These are phyloP conservation scores for Rhyzopertha dominica DNA, from an alignment of 1,140 invertebrate species.

Conservation along the genomic window DNA sequence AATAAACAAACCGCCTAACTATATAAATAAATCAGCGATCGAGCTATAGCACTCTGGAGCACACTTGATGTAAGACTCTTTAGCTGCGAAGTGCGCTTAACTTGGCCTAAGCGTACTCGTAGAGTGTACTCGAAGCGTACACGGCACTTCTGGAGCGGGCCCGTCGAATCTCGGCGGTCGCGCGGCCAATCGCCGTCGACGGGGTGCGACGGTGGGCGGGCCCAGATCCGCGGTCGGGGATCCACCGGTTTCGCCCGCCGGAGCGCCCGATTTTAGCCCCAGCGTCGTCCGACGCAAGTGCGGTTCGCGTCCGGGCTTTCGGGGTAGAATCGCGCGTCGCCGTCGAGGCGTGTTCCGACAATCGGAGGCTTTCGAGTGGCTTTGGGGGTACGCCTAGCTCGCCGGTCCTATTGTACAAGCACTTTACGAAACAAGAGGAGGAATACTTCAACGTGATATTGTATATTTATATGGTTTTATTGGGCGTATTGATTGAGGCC, in stretches of 20 bases:
- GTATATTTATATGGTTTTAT: constrained; percentile 46
- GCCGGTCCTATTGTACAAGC: constrained; percentile 21
- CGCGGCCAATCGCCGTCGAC: no score
- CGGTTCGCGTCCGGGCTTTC: constrained; percentile 1
- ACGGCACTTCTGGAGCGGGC: constrained; percentile 42
- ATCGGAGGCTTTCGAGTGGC: constrained; percentile 1
- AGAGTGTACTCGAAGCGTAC: constrained; percentile 47
- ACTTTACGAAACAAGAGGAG: constrained; percentile 26
- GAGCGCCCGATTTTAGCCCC: no score
- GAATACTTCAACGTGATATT: constrained; percentile 35
- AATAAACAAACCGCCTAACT: constrained; percentile 49
- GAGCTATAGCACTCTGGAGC: constrained; percentile 47
- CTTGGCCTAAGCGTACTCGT: constrained; percentile 48
- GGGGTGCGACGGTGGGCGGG: no score
- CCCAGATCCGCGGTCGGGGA: constrained; percentile 1
- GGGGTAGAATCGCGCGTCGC: constrained; percentile 8
- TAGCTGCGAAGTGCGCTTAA: constrained; percentile 47
- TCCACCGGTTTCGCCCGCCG: no score
- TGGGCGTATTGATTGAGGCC: constrained; percentile 43
- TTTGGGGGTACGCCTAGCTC: constrained; percentile 5
- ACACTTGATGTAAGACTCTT: constrained; percentile 48
- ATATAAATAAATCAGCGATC: constrained; percentile 49
- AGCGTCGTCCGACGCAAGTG: no score
- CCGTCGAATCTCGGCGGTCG: constrained; percentile 43
- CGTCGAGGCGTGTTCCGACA: not conserved